Conservation (phyloP, 2,888 invertebrate genomes). For the Hypomecis punctinalis region DNA sequence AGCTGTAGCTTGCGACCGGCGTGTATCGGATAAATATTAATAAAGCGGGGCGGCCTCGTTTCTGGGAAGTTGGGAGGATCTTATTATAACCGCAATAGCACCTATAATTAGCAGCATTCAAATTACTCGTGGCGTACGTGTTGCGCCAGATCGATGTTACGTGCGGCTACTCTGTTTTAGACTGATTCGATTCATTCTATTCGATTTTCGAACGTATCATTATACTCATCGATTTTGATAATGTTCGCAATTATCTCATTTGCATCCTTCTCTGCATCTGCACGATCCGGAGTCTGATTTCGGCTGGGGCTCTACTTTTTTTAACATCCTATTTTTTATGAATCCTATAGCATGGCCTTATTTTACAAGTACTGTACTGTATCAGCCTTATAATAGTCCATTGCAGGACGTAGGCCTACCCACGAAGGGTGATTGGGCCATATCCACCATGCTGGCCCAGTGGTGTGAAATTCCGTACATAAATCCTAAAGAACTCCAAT, state of each 20-base stretch:
- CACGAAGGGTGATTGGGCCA: too few species aligned
- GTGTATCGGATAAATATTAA: conserved; percentile 85
- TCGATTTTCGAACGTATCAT: conserved; percentile 52
- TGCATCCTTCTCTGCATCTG: conserved; percentile 26
- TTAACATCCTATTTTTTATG: not conserved
- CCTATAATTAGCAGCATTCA: conserved; percentile 84
- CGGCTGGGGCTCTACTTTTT: not conserved
- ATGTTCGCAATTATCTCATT: conserved; percentile 36
- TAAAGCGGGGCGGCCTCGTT: conserved; percentile 83
- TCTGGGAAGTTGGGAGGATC: conserved; percentile 84
- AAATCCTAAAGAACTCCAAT: too few species aligned
- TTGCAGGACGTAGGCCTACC: too few species aligned
- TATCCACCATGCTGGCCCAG: too few species aligned
- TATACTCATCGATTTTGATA: conserved; percentile 47
- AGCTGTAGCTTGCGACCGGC: conserved; percentile 69
- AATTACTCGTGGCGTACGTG: conserved; percentile 78
- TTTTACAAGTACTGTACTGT: too few species aligned
- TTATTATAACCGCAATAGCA: conserved; percentile 85
- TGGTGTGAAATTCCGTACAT: too few species aligned
- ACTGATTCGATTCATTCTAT: conserved; percentile 58
- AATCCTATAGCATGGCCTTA: not conserved
- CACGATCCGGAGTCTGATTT: conserved; percentile 18
- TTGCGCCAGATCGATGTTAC: conserved; percentile 76
- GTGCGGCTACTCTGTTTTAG: conserved; percentile 69
- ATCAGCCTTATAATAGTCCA: too few species aligned